Evolutionary conservation across 2,888 invertebrate genomes (phyloP).

Genomic region (Sericinus montela): DNA sequence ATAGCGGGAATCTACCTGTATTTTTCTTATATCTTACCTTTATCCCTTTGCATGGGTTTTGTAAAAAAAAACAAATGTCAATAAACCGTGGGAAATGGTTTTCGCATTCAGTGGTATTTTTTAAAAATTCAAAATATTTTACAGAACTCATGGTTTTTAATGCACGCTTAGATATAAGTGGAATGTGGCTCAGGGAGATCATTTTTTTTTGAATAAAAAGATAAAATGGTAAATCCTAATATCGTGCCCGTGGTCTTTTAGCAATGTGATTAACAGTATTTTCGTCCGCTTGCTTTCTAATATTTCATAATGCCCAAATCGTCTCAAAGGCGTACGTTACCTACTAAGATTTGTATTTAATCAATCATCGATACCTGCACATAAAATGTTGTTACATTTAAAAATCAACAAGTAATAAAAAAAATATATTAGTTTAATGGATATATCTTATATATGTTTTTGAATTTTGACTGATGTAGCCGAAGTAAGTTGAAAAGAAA

Average conservation of each 20-base stretch:
- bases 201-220: constrained; percentile 1
- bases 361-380: too few relatives aligned
- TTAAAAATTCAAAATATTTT: constrained; percentile 28
- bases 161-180: constrained; percentile 70
- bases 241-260: constrained; percentile 14
- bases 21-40: constrained; percentile 50
- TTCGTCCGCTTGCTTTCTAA: constrained; percentile 11
- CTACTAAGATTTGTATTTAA: too few relatives aligned
- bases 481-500: too few relatives aligned
- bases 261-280: constrained; percentile 15
- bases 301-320: neutral
- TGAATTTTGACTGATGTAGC: too few relatives aligned
- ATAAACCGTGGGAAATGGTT: neutral
- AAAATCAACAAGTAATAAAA: too few relatives aligned
- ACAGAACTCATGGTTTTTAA: constrained; percentile 51
- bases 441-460: too few relatives aligned
- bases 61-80: constrained; percentile 33
- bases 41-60: constrained; percentile 62
- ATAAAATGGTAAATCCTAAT: neutral
- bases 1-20: constrained; percentile 67
- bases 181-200: constrained; percentile 55
- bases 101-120: neutral
- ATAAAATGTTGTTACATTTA: too few relatives aligned
- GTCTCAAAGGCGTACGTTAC: too few relatives aligned
- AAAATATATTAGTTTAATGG: too few relatives aligned